Base-by-base conservation (phyloP, 53 echinoderm and acorn worm species). In the Astropecten irregularis region DNA sequence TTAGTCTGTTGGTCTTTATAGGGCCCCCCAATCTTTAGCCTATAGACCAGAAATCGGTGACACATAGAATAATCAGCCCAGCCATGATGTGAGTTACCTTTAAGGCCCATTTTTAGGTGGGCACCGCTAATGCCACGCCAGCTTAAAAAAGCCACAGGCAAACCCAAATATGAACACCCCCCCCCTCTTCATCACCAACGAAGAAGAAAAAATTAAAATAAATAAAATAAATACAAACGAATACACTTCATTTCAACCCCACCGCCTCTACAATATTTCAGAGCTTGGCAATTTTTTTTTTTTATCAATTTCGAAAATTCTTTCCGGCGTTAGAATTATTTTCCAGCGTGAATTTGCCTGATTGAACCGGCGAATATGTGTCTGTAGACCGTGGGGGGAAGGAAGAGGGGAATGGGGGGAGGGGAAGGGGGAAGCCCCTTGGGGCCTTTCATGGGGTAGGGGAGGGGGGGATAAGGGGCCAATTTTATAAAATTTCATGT, bases 401-500 rank as follows among this genome's bases (percentile, higher is more conserved):
- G n/a, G n/a, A n/a, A n/a, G n/a, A n/a, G n/a, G n/a, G n/a, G n/a
- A n/a, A n/a, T n/a, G n/a, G 6, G 42, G 42, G 6, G 42, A 42
- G 42, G 42, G 11, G 42, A 11, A 42, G 11, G 42, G 6, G 6
- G 42, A 32, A 31, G 77, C 28, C 44, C 77, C 77, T 21, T 20
- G 31, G 77, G 77, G 9, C 62, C 42, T 8, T 42, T 11, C 6
- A 42, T 11, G 42, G 42, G 11, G 42, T 6, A 42, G 16, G 0
- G 16, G 16, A 8, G 59, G 58, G 25, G 42, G 22, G 19, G 30
- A 21, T 60, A 47, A 62, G 48, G 19, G 61, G 79, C 44, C 46
- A 79, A 79, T 62, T 79, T 79, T 62, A 79, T 60, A 62, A 60
- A 61, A 79, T 60, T 79, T 60, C 79, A 79, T 79, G 79, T 61